These are phyloP conservation scores for Chrysolina haemoptera DNA, from an alignment of 2,888 invertebrate genomes.

Conservation along the genomic window DNA sequence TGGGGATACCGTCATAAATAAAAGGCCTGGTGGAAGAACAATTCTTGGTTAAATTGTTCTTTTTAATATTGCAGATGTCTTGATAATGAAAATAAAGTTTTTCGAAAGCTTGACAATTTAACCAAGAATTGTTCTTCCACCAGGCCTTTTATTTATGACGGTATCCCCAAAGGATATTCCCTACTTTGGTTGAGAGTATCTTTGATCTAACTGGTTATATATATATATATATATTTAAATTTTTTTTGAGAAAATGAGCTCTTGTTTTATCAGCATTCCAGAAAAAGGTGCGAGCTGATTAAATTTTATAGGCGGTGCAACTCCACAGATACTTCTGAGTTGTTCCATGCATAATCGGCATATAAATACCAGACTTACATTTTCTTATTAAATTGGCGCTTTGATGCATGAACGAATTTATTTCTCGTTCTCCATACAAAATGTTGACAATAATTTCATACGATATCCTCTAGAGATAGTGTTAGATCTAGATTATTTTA, in stretches of 20 bases:
- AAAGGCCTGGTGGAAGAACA: too few species aligned
- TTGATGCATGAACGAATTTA: slow-evolving; percentile 55
- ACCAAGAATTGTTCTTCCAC: too few species aligned
- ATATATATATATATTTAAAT: background rate
- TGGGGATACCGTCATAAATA: too few species aligned
- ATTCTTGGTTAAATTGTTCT: too few species aligned
- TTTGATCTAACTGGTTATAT: too few species aligned
- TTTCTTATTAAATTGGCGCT: slow-evolving; percentile 56
- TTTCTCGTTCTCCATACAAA: slow-evolving; percentile 49
- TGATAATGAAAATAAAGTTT: too few species aligned
- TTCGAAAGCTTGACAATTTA: too few species aligned
- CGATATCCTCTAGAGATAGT: slow-evolving; percentile 39
- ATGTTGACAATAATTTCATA: slow-evolving; percentile 49
- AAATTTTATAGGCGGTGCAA: background rate
- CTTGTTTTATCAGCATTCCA: background rate
- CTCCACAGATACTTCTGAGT: background rate
- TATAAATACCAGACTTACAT: slow-evolving; percentile 12
- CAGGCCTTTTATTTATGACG: too few species aligned
- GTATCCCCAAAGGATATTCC: too few species aligned
- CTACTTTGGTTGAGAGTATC: too few species aligned
- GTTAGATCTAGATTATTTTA: slow-evolving; percentile 49
- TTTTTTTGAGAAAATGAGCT: background rate
- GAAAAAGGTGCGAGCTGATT: background rate
- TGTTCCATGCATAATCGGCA: slow-evolving; percentile 7
- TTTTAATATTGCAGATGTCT: too few species aligned